These are phyloP conservation scores for Sciaenops ocellatus DNA, from an alignment of 2,797 vertebrate genomes.

Conservation along the genomic window DNA sequence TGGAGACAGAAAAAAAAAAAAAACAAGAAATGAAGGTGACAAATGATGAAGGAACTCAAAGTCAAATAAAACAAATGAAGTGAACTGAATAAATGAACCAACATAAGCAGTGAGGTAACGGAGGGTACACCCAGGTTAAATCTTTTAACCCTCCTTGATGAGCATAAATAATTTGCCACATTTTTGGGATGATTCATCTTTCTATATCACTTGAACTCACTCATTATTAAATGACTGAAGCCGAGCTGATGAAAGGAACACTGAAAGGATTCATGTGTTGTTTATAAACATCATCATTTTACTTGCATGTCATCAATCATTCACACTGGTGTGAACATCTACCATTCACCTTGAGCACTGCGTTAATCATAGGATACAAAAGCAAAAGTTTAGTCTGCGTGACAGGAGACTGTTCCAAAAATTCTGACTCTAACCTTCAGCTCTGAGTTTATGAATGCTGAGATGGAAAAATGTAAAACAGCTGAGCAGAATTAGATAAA, in stretches of 20 bases:
- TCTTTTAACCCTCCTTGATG: neutral
- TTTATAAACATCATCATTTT: neutral
- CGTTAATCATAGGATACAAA: neutral
- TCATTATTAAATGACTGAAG: neutral
- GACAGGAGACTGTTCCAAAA: too few relatives aligned
- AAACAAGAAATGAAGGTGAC: slow-evolving; percentile 51
- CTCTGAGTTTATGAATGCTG: too few relatives aligned
- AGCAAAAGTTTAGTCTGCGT: neutral
- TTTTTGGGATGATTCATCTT: neutral
- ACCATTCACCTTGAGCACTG: neutral
- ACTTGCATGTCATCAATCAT: neutral
- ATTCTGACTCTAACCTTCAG: too few relatives aligned
- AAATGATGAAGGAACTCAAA: slow-evolving; percentile 58
- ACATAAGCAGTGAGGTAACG: slow-evolving; percentile 43
- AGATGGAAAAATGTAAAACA: too few relatives aligned
- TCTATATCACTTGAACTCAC: neutral
- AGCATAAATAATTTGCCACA: neutral
- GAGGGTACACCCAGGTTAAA: neutral
- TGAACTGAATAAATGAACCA: slow-evolving; percentile 29
- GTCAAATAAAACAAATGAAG: slow-evolving; percentile 25
- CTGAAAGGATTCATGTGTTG: neutral
- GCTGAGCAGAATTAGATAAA: too few relatives aligned
- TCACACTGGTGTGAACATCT: neutral
- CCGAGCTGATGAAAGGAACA: neutral
- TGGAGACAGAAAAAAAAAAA: slow-evolving; percentile 26